phyloP scores from a whole-genome alignment of 2,797 vertebrate species.

The Chiroxiphia lanceolata region DNA sequence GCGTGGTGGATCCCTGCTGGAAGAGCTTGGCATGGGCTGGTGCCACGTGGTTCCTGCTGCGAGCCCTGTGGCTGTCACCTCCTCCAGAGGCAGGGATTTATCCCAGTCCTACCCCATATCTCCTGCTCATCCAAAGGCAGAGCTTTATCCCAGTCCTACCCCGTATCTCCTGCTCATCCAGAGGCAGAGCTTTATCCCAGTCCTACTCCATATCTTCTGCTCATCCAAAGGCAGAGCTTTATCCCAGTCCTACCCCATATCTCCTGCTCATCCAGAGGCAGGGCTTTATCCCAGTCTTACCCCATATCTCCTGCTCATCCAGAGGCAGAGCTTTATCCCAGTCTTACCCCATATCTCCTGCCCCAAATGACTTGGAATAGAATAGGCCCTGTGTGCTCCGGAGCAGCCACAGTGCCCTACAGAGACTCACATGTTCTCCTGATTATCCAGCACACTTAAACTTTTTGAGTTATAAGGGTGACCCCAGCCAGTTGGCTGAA shows the following conservation, averaged over 20 bases:
- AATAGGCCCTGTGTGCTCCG: conserved; percentile 23
- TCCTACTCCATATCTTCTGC: neutral
- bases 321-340: neutral
- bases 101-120: neutral
- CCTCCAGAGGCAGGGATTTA: neutral
- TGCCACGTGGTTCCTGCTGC: neutral
- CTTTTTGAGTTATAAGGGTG: conserved; percentile 55
- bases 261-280: neutral
- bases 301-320: neutral
- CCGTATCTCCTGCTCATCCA: too few species aligned
- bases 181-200: too few species aligned
- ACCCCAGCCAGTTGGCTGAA: conserved; percentile 55
- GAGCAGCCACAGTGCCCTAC: neutral
- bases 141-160: neutral
- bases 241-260: neutral
- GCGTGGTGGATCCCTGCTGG: neutral
- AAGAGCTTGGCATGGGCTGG: neutral
- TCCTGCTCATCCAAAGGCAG: neutral
- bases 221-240: accelerated
- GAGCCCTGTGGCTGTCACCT: neutral
- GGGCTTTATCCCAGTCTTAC: neutral
- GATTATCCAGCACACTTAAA: conserved; percentile 28
- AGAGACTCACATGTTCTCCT: conserved; percentile 21
- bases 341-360: neutral
- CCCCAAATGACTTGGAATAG: neutral